Evolutionary conservation across 2,113 vertebrate genomes (phyloP), one percentile per base, ranked within the genome.

Genomic region (Vulpes lagopus): DNA sequence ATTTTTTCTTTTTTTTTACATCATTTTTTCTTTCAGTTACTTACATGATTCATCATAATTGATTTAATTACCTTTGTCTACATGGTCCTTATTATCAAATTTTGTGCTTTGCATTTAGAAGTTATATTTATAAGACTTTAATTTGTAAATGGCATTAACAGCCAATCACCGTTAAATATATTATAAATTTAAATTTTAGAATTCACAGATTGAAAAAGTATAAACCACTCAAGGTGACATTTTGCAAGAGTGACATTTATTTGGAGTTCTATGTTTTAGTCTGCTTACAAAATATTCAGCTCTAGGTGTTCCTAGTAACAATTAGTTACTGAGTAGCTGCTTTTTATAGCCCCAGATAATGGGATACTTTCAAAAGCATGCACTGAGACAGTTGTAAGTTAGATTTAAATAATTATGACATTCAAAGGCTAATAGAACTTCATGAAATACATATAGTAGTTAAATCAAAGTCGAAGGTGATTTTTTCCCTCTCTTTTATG

Each of bases 201-300:
- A 88, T 83, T 95, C 55, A 57, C 25, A 76, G 23, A 27, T 67
- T 49, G 20, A 89, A 64, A 20, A 76, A 87, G 35, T 76, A 1
- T 57, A 92, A 84, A 20, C 38, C 25, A 92, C 5, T 25, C 11
- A 79, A 80, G 43, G 14, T 38, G 35, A 78, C 27, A 57, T 86
- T 97, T 97, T 51, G 9, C 23, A 11, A 81, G 69, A 32, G 62
- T 86, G 27, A 19, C 74, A 32, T 35, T 96, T 94, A 71, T 88
- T 65, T 74, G 62, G 32, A 89, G 49, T 90, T 81, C 22, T 65
- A 27, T 81, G 11, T 49, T 94, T 97, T 53, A 12, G 4, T 59
- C 73, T 94, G 14, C 80, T 81, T 94, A 64, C 65, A 80, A 94
- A 78, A 84, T 64, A 12, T 92, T 65, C 20, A 82, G 30, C 65